These are phyloP conservation scores for Neopelma chrysocephalum DNA, from an alignment of 2,797 vertebrate species.

Conservation along the genomic window DNA sequence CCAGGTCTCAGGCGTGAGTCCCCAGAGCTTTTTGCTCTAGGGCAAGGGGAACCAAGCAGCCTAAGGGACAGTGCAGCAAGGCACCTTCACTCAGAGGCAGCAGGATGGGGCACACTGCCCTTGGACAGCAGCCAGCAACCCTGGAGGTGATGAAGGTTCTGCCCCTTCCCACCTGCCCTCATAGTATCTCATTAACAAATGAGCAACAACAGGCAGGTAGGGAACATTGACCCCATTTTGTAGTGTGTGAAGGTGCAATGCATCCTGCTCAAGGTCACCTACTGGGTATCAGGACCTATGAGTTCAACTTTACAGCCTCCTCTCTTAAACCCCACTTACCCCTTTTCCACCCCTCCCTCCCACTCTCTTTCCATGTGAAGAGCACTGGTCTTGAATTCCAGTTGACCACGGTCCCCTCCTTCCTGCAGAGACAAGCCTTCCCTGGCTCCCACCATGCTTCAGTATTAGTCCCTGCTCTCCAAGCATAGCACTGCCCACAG, in stretches of 20 bases:
- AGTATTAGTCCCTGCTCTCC: not conserved
- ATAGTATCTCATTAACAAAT: not conserved
- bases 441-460: not conserved
- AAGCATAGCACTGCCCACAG: conserved; percentile 8
- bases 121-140: not conserved
- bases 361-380: not conserved
- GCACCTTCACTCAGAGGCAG: not conserved
- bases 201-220: not conserved
- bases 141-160: not conserved
- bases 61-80: not conserved
- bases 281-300: not conserved
- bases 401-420: not conserved
- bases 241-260: fast-evolving
- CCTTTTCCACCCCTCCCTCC: not conserved
- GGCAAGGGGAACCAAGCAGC: not conserved
- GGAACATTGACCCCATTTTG: not conserved
- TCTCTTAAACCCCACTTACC: not conserved
- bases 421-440: not conserved
- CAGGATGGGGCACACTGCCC: not conserved
- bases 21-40: not conserved
- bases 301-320: not conserved
- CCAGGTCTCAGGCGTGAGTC: not conserved
- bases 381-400: not conserved
- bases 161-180: not conserved
- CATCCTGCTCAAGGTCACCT: not conserved